These are phyloP conservation scores for Melospiza melodia DNA, from an alignment of 2,113 vertebrate genomes.

Conservation along the genomic window DNA sequence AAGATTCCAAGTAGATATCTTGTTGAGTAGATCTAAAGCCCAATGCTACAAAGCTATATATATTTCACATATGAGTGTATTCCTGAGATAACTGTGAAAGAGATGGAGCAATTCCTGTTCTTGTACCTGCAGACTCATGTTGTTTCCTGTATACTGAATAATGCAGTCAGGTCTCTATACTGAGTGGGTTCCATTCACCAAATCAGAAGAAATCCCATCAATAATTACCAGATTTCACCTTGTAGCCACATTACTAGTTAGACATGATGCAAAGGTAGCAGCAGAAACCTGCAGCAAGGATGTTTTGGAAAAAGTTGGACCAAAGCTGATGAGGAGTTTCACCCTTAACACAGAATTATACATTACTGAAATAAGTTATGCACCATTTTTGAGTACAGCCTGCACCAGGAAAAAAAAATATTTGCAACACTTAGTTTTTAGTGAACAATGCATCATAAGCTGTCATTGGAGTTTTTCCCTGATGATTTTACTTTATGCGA, in stretches of 20 bases:
- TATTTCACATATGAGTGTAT: background rate
- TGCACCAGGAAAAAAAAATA: background rate
- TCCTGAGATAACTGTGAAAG: background rate
- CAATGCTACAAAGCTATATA: background rate
- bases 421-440: background rate
- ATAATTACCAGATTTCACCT: background rate
- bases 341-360: background rate
- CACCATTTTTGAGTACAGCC: background rate
- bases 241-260: background rate
- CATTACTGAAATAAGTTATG: background rate
- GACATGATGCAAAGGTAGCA: background rate
- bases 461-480: background rate
- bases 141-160: background rate
- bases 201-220: background rate
- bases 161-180: background rate
- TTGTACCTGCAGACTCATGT: background rate
- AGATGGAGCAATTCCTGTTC: background rate
- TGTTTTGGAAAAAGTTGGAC: background rate
- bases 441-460: background rate
- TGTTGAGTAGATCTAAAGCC: background rate
- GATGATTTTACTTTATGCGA: background rate
- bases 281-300: background rate
- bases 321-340: background rate
- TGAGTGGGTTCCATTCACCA: background rate
- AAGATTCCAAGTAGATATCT: background rate